Evolutionary conservation across 1,140 invertebrate species (phyloP), one percentile per base, ranked within the genome.

Genomic region (Idris sp.): DNA sequence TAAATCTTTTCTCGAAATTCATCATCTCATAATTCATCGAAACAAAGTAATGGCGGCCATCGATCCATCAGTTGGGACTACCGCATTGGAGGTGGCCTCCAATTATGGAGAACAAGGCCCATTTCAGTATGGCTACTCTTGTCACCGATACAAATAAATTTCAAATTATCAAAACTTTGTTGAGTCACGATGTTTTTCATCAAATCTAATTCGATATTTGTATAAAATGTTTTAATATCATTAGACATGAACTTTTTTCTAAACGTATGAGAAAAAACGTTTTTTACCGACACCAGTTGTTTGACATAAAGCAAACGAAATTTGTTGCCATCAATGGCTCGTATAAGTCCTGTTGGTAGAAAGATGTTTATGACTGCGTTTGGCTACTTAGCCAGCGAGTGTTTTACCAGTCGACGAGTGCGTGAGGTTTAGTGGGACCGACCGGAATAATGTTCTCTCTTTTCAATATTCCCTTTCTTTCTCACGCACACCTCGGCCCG

Each of bases 261-360:
- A n/a, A n/a, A n/a, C n/a, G n/a, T n/a, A n/a, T n/a, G n/a, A n/a
- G n/a, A n/a, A n/a, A n/a, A n/a, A n/a, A n/a, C n/a, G n/a, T n/a
- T n/a, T n/a, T n/a, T n/a, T n/a, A n/a, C n/a, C n/a, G n/a, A n/a
- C n/a, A n/a, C n/a, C n/a, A n/a, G n/a, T n/a, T n/a, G n/a, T n/a
- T n/a, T n/a, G n/a, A n/a, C n/a, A n/a, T n/a, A n/a, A n/a, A n/a
- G n/a, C n/a, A n/a, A n/a, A n/a, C n/a, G n/a, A n/a, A n/a, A n/a
- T n/a, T n/a, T n/a, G 77, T 76, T 76, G 79, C 77, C 81, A 84
- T 84, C 82, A 85, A 81, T 81, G 77, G 81, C 79, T 84, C 81
- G 82, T 83, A 84, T 82, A 83, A 83, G 76, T 80, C 77, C 73
- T 69, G 74, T 74, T 72, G 77, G 81, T 78, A 80, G 79, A 71